These are phyloP conservation scores for Gopherus evgoodei DNA, from an alignment of 2,113 vertebrate genomes.

Conservation along the genomic window DNA sequence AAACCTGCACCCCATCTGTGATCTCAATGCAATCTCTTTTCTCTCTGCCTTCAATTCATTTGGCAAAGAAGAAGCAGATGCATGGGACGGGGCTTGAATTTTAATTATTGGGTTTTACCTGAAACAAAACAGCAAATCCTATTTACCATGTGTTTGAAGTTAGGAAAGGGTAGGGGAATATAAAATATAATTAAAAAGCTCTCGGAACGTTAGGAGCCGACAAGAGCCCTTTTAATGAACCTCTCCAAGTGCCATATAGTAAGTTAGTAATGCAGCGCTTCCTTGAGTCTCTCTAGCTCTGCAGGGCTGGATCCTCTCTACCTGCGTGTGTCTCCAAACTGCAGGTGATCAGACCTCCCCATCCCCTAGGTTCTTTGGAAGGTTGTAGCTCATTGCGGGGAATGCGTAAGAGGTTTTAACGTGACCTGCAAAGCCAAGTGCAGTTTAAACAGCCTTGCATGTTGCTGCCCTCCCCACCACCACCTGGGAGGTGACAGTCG, in stretches of 20 bases:
- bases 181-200: constrained; percentile 79
- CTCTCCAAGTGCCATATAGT: constrained; percentile 37
- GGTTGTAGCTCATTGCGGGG: neutral
- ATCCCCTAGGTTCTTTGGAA: neutral
- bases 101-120: constrained; percentile 91
- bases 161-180: constrained; percentile 68
- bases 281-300: neutral
- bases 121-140: constrained; percentile 79
- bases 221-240: constrained; percentile 74
- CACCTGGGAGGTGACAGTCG: no score
- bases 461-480: neutral
- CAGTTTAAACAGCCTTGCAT: neutral
- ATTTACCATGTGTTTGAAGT: constrained; percentile 77
- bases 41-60: constrained; percentile 88
- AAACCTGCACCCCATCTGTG: constrained; percentile 98
- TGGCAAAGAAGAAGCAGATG: constrained; percentile 93
- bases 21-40: constrained; percentile 95
- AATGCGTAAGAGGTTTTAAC: neutral
- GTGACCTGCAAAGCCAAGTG: neutral
- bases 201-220: constrained; percentile 71
- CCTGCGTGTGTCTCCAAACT: constrained; percentile 32
- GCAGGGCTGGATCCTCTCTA: constrained; percentile 23
- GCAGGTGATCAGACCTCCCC: neutral
- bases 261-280: constrained; percentile 49
- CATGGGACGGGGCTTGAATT: constrained; percentile 89